Conservation (phyloP, 2,888 invertebrate species). For the Panopea generosa region DNA sequence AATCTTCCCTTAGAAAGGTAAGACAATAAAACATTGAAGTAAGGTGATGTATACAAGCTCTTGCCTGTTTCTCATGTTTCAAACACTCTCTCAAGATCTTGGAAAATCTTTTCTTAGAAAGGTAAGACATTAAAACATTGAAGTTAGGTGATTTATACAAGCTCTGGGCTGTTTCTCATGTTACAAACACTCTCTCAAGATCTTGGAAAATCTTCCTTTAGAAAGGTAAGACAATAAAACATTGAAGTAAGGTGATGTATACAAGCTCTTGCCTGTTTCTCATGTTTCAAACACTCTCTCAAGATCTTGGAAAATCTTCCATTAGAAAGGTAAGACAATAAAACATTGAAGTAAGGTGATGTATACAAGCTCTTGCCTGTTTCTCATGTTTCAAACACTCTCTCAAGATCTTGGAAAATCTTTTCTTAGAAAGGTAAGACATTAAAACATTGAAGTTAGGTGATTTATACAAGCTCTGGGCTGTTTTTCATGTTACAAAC, state of each 20-base stretch:
- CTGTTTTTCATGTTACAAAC: slow-evolving; percentile 1
- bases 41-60: no score
- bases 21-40: slow-evolving; percentile 5
- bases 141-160: no score
- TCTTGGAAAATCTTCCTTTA: slow-evolving; percentile 90
- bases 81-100: slow-evolving; percentile 90
- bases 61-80: slow-evolving; percentile 87
- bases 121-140: slow-evolving; percentile 81
- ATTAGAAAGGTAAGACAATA: slow-evolving; percentile 86
- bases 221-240: slow-evolving; percentile 86
- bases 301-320: slow-evolving; percentile 90
- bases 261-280: no score
- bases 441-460: no score
- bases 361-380: no score
- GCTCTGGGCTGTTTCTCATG: slow-evolving; percentile 86
- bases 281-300: slow-evolving; percentile 90
- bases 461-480: no score
- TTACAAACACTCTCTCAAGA: slow-evolving; percentile 90
- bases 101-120: slow-evolving; percentile 89
- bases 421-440: slow-evolving; percentile 88
- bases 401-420: slow-evolving; percentile 90
- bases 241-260: no score
- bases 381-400: slow-evolving; percentile 89
- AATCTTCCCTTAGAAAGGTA: slow-evolving; percentile 89
- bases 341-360: no score